phyloP scores from a whole-genome alignment of 2,113 vertebrate genomes.

The Anthoscopus minutus region DNA sequence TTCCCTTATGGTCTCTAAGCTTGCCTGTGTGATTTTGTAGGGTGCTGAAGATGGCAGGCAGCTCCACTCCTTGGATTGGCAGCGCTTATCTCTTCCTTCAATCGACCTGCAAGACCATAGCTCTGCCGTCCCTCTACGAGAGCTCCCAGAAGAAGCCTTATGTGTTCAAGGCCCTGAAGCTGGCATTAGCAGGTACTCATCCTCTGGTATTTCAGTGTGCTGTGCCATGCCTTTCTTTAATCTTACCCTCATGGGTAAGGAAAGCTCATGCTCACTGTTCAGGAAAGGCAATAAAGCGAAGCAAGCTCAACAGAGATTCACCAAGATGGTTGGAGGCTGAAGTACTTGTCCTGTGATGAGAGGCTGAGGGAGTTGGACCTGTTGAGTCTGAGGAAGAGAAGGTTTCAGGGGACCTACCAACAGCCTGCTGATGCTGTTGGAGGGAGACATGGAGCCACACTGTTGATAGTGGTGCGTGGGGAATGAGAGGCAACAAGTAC shows the following conservation, averaged over 20 bases:
- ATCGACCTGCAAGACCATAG: slow-evolving; percentile 68
- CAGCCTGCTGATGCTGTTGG: neutral
- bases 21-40: slow-evolving; percentile 30
- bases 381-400: neutral
- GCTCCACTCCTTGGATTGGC: slow-evolving; percentile 77
- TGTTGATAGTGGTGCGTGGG: neutral
- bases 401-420: neutral
- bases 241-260: neutral
- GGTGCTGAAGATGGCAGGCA: slow-evolving; percentile 70
- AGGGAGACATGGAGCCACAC: neutral
- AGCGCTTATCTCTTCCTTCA: slow-evolving; percentile 88
- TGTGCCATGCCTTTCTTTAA: neutral
- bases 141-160: slow-evolving; percentile 75
- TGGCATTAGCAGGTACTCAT: slow-evolving; percentile 82
- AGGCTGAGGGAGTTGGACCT: neutral
- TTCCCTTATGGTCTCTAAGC: neutral
- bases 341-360: neutral
- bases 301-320: neutral
- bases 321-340: neutral
- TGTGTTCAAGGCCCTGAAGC: slow-evolving; percentile 84
- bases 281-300: neutral
- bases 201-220: neutral
- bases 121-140: slow-evolving; percentile 80
- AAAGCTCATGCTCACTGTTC: neutral
- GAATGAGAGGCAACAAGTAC: neutral